Evolutionary conservation across 2,113 vertebrate genomes (phyloP), one percentile per base, ranked within the genome.

Genomic region (Alethe diademata): DNA sequence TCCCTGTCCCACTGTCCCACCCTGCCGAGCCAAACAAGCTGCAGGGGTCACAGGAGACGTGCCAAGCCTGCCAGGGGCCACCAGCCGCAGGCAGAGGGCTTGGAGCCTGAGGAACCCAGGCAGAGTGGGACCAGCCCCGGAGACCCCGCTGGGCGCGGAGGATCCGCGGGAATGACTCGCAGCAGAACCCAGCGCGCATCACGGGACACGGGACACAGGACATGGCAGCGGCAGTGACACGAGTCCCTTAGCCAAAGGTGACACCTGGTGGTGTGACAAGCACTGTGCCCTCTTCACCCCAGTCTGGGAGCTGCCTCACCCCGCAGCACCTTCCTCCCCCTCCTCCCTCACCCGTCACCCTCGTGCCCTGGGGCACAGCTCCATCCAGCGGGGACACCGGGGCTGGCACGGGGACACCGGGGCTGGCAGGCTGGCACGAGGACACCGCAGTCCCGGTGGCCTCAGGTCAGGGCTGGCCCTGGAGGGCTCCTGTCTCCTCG

Each of bases 121-220:
- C 3, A 26, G 40, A 65, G 33, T 0, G 1, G 35, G 60, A 69
- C 16, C 26, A 69, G 15, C 29, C 51, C 48, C 23, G 25, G 22
- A 82, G 60, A 23, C 3, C 22, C 17, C 0, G 8, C 29, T 19
- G 0, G 0, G 67, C 20, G 25, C 0, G 0, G 8, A 26, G 62
- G 9, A 43, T 28, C 50, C 4, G 6, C 1, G 42, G 75, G 24
- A 66, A 33, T 0, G 9, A 43, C 1, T n/a, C 6, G 4, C 2
- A 1, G 79, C 54, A 36, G 38, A 69, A 40, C 48, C 29, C 69
- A 16, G 0, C 1, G 4, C 4, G 0, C 50, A 22, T 4, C 71
- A 31, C 1, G 2, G 33, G 62, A 22, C 24, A 4, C 6, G 8
- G 75, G 31, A 33, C 11, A 0, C 7, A n/a, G n/a, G n/a, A 35